Conservation (phyloP, 2,113 vertebrate species). For the Mystacornis crossleyi region DNA sequence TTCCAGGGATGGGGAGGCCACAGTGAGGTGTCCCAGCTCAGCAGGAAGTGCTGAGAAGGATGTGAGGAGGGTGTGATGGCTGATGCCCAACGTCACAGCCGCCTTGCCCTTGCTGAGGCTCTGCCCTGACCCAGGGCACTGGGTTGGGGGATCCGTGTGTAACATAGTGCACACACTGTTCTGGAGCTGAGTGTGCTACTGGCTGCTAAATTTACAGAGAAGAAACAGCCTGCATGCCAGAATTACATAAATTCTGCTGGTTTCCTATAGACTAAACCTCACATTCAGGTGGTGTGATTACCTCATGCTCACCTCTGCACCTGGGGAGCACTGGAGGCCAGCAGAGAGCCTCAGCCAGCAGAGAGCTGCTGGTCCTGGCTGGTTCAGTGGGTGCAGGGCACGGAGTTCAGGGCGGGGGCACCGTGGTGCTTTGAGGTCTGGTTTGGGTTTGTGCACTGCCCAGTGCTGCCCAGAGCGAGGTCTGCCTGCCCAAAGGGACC, state of each 20-base stretch:
- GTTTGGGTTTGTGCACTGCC: background rate
- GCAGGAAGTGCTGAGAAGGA: background rate
- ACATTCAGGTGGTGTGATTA: constrained; percentile 50
- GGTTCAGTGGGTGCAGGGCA: accelerated
- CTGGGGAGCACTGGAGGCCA: constrained; percentile 56
- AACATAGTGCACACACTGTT: background rate
- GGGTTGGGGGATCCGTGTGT: background rate
- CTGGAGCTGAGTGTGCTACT: background rate
- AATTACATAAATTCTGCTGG: constrained; percentile 50
- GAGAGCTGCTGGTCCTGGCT: background rate
- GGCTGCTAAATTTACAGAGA: background rate
- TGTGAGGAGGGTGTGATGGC: background rate
- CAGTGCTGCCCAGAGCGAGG: background rate
- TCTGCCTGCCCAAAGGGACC: background rate
- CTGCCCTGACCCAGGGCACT: background rate
- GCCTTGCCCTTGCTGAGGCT: background rate
- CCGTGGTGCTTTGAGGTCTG: accelerated
- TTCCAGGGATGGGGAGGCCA: background rate
- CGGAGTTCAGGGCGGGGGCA: background rate
- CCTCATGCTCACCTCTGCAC: constrained; percentile 70
- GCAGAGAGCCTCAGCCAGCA: background rate
- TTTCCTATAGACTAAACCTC: constrained; percentile 65
- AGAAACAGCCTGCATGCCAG: constrained; percentile 17
- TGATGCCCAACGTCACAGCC: background rate
- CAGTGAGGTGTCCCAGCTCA: background rate